These are phyloP conservation scores for Carassius gibelio DNA, from an alignment of 2,113 vertebrate species.

Conservation along the genomic window DNA sequence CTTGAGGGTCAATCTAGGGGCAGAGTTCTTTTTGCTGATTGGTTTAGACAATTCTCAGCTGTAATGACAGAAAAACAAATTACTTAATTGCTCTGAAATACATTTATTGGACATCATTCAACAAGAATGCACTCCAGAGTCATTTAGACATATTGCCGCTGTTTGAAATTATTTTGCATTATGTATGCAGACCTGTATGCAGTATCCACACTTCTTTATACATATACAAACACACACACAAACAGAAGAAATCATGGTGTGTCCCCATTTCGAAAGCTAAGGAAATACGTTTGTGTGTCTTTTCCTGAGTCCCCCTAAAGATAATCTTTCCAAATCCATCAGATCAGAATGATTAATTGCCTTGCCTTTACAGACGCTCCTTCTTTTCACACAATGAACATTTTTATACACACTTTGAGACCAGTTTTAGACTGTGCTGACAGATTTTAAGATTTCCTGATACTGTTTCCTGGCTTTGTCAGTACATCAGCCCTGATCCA, in stretches of 20 bases:
- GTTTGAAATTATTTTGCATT: background rate
- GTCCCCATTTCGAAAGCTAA: background rate
- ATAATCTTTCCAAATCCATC: constrained; percentile 36
- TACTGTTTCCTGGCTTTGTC: constrained; percentile 20
- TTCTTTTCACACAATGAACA: constrained; percentile 25
- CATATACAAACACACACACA: background rate
- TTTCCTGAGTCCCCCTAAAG: constrained; percentile 22
- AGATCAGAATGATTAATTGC: constrained; percentile 52
- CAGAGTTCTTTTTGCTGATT: background rate
- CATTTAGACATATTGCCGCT: background rate
- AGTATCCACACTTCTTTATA: too few relatives aligned
- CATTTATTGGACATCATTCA: background rate
- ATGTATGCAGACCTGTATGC: too few relatives aligned
- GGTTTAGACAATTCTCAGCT: constrained; percentile 5
- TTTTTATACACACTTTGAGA: constrained; percentile 14
- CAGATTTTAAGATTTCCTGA: background rate
- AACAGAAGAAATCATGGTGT: background rate
- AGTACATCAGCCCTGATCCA: background rate
- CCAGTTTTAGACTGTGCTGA: background rate
- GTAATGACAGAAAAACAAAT: background rate
- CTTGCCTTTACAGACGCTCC: constrained; percentile 21
- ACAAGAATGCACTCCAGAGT: background rate
- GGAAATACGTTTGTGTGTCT: constrained; percentile 4
- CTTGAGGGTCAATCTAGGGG: constrained; percentile 18
- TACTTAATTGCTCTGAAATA: background rate